These are phyloP conservation scores for Xestia c-nigrum DNA, from an alignment of 2,888 invertebrate genomes.

Conservation along the genomic window DNA sequence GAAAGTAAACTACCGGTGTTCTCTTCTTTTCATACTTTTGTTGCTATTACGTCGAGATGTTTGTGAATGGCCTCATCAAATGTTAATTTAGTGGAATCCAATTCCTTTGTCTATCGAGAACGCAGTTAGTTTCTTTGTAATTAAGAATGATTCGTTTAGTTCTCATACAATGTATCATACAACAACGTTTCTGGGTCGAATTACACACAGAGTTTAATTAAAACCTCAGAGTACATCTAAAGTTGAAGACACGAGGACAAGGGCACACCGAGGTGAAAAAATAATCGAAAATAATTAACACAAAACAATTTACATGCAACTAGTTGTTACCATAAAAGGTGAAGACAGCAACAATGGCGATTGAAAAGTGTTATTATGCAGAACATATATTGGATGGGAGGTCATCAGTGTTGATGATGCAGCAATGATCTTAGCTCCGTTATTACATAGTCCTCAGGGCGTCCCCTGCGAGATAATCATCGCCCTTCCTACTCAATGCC, in stretches of 20 bases:
- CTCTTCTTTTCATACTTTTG: neutral
- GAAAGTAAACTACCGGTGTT: conserved; percentile 37
- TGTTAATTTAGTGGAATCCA: conserved; percentile 46
- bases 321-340: conserved; percentile 49
- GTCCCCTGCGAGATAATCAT: conserved; percentile 64
- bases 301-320: conserved; percentile 48
- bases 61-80: conserved; percentile 33
- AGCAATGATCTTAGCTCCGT: conserved; percentile 52
- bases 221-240: conserved; percentile 48
- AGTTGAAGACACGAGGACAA: conserved; percentile 35
- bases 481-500: conserved; percentile 68
- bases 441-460: conserved; percentile 55
- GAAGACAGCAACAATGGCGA: conserved; percentile 38
- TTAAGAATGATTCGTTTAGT: conserved; percentile 49
- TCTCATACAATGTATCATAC: conserved; percentile 62
- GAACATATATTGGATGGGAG: conserved; percentile 31
- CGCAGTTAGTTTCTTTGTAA: conserved; percentile 48
- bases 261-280: conserved; percentile 51
- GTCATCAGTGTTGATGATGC: conserved; percentile 64
- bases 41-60: conserved; percentile 1
- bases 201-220: conserved; percentile 58
- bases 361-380: conserved; percentile 57
- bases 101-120: conserved; percentile 58
- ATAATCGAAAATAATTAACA: conserved; percentile 46
- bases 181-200: conserved; percentile 53